Evolutionary conservation across 2,888 invertebrate species (phyloP).

Genomic region (Perizoma flavofasciatum): DNA sequence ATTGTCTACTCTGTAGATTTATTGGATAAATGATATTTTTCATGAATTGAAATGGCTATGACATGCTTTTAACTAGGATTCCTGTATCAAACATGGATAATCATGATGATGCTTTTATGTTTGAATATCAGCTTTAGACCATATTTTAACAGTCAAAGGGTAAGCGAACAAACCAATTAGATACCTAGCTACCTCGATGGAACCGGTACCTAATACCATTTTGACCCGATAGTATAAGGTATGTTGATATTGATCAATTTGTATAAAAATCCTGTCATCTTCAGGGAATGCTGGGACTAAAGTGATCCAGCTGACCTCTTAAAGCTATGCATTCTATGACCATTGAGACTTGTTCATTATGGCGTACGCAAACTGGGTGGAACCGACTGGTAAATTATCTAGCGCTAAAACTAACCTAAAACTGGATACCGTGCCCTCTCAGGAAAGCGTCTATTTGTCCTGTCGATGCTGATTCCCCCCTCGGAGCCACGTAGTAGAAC

Average conservation of each 20-base stretch:
- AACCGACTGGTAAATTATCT: conserved; percentile 57
- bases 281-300: conserved; percentile 15
- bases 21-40: conserved; percentile 20
- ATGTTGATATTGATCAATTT: too few species aligned
- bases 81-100: not conserved
- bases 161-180: not conserved
- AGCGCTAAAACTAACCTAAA: conserved; percentile 70
- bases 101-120: not conserved
- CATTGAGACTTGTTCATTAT: conserved; percentile 57
- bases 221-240: too few species aligned
- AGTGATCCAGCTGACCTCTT: conserved; percentile 42
- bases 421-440: conserved; percentile 87
- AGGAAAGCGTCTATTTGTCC: conserved; percentile 93
- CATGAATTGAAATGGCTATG: conserved; percentile 19
- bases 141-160: too few species aligned
- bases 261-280: too few species aligned
- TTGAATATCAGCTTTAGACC: too few species aligned
- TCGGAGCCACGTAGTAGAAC: conserved; percentile 85
- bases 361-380: conserved; percentile 54
- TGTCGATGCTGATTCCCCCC: conserved; percentile 78
- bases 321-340: conserved; percentile 53
- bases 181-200: not conserved
- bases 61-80: not conserved
- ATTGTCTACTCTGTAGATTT: conserved; percentile 11
- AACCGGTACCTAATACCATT: too few species aligned